These are phyloP conservation scores for Aplocera efformata DNA, from an alignment of 2,888 invertebrate genomes.

Conservation along the genomic window DNA sequence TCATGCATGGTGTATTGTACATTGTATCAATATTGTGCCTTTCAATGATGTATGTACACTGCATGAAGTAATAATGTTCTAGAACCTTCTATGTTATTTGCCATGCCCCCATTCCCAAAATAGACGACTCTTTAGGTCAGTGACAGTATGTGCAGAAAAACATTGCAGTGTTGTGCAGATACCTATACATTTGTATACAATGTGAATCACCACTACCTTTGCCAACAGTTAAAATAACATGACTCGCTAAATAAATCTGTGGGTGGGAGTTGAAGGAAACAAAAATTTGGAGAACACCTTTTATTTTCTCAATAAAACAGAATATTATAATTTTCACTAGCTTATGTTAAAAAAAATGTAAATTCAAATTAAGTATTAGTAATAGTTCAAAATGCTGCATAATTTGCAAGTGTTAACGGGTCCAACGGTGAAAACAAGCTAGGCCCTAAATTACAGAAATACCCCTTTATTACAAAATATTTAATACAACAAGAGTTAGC, in stretches of 20 bases:
- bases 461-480: slow-evolving; percentile 43
- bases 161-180: too few relatives aligned
- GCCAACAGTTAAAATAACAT: slow-evolving; percentile 63
- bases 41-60: too few relatives aligned
- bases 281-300: slow-evolving; percentile 67
- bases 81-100: too few relatives aligned
- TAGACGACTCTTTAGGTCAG: too few relatives aligned
- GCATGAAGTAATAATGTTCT: slow-evolving; percentile 8
- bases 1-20: too few relatives aligned
- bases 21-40: too few relatives aligned
- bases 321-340: slow-evolving; percentile 76
- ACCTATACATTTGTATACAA: slow-evolving; percentile 20
- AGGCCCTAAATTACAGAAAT: slow-evolving; percentile 37
- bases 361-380: slow-evolving; percentile 61
- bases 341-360: slow-evolving; percentile 66
- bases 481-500: slow-evolving; percentile 44
- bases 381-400: slow-evolving; percentile 53
- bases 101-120: too few relatives aligned
- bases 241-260: slow-evolving; percentile 57
- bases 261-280: slow-evolving; percentile 52
- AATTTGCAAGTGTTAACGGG: slow-evolving; percentile 34
- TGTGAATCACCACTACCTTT: slow-evolving; percentile 37
- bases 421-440: slow-evolving; percentile 21
- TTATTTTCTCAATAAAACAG: slow-evolving; percentile 77
- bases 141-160: not conserved